A percentile compares a stretch with the other conserved stretches of the same genome.
Evolutionary conservation across 2,888 invertebrate species (phyloP).

Genomic region (Lathronympha strigana): DNA sequence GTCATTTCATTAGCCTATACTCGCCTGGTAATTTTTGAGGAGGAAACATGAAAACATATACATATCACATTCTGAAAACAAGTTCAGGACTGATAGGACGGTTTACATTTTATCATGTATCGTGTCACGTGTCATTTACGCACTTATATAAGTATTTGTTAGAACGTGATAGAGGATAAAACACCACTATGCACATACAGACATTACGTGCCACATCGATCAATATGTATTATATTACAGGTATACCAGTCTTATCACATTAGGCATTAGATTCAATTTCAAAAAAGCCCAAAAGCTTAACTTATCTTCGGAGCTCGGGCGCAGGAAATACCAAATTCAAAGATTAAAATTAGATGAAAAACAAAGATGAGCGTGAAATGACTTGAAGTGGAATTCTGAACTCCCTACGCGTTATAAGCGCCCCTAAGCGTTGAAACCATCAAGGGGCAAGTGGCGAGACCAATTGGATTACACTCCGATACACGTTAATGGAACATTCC

Average conservation of each 20-base stretch:
- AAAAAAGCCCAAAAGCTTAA: too few species aligned
- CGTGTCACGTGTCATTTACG: too few species aligned
- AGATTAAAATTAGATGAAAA: background rate
- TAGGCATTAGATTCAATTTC: too few species aligned
- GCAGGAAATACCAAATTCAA: background rate
- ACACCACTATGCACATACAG: too few species aligned
- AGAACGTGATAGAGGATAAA: too few species aligned
- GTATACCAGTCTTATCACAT: too few species aligned
- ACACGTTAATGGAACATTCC: conserved; percentile 25
- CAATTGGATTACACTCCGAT: conserved; percentile 30
- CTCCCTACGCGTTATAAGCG: conserved; percentile 19
- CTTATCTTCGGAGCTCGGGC: background rate
- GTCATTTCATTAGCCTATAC: background rate
- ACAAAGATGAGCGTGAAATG: conserved; percentile 17
- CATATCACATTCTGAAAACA: too few species aligned
- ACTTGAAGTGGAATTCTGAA: conserved; percentile 18
- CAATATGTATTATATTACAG: background rate
- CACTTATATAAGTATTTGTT: too few species aligned
- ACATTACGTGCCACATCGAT: background rate
- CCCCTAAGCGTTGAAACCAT: conserved; percentile 26
- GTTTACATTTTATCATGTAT: too few species aligned
- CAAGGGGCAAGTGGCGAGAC: conserved; percentile 29
- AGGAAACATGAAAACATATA: too few species aligned
- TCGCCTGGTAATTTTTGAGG: too few species aligned
- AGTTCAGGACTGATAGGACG: too few species aligned